Percentiles rank a stretch among this genome's conserved stretches.
phyloP scores from a whole-genome alignment of 2,888 invertebrate species.

The Sphinx pinastri region DNA sequence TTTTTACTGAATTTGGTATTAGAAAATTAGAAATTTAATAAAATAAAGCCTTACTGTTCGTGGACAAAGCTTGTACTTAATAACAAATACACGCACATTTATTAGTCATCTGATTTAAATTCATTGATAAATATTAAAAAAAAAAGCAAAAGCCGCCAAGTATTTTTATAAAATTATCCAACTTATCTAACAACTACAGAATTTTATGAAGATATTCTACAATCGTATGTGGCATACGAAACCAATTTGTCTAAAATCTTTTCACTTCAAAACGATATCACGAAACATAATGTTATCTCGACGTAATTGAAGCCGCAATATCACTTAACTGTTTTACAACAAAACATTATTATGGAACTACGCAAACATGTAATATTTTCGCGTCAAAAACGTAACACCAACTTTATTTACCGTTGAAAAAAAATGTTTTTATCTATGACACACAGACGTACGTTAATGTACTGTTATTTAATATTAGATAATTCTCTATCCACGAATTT shows the following conservation, averaged over 20 bases:
- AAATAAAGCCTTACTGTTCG: background rate
- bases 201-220: background rate
- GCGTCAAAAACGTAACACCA: constrained; percentile 14
- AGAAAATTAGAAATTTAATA: background rate
- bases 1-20: background rate
- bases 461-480: constrained; percentile 27
- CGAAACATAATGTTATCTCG: background rate
- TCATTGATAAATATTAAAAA: background rate
- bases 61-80: background rate
- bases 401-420: constrained; percentile 6
- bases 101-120: no score
- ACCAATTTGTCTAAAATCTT: background rate
- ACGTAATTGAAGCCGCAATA: constrained; percentile 4
- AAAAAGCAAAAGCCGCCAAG: background rate
- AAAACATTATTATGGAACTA: background rate
- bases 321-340: constrained; percentile 5
- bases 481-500: constrained; percentile 53
- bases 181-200: background rate
- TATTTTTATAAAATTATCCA: background rate
- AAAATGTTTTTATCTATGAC: constrained; percentile 2
- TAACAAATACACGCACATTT: background rate
- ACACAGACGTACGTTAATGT: constrained; percentile 22
- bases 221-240: background rate
- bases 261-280: background rate
- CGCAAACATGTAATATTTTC: constrained; percentile 6